Percentiles rank a stretch among this genome's conserved stretches.
phyloP scores from a whole-genome alignment of 2,113 vertebrate species.

The Hyla sarda region DNA sequence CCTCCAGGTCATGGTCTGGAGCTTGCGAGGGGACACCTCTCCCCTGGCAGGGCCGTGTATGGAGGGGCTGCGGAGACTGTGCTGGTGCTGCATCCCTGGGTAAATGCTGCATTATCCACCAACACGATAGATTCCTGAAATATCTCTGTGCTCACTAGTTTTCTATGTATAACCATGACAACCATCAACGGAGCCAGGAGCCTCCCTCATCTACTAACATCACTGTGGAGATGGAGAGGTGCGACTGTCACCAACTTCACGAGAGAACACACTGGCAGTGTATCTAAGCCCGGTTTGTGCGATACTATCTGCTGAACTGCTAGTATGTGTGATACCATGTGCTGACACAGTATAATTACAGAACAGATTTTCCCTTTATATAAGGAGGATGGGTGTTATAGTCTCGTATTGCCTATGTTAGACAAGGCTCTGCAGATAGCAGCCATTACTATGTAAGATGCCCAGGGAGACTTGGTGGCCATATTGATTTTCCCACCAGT shows the following conservation, averaged over 20 bases:
- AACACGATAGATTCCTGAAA: slow-evolving; percentile 23
- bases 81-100: slow-evolving; percentile 42
- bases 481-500: slow-evolving; percentile 1
- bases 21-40: slow-evolving; percentile 31
- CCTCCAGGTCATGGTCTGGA: slow-evolving; percentile 55
- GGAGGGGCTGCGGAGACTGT: slow-evolving; percentile 31
- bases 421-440: background rate
- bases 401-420: background rate
- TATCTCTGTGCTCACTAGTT: slow-evolving; percentile 64
- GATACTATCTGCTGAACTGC: background rate
- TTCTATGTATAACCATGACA: slow-evolving; percentile 77
- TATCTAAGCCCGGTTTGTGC: background rate
- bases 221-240: slow-evolving; percentile 41
- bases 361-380: too few species aligned
- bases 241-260: background rate
- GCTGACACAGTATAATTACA: background rate
- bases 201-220: slow-evolving; percentile 36
- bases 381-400: background rate
- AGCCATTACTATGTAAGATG: background rate
- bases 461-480: background rate
- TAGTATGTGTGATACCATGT: background rate
- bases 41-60: background rate
- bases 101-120: slow-evolving; percentile 44
- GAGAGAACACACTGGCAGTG: background rate
- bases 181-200: slow-evolving; percentile 64